phyloP scores from a whole-genome alignment of 2,888 invertebrate species.

The Calameuta idolon region DNA sequence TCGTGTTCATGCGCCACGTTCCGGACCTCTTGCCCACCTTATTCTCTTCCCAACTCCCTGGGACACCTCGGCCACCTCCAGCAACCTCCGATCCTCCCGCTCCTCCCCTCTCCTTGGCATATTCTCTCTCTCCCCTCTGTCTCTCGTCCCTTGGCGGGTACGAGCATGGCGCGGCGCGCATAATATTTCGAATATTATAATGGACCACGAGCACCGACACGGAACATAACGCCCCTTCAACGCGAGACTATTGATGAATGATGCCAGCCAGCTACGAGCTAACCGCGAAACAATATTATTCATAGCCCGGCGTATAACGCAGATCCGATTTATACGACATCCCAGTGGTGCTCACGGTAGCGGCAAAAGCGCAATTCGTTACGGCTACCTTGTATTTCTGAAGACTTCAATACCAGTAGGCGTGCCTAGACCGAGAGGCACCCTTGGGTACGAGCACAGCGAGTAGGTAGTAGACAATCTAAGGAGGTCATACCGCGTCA shows the following conservation, averaged over 20 bases:
- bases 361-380: neutral
- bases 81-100: constrained; percentile 6
- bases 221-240: constrained; percentile 42
- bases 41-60: constrained; percentile 19
- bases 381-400: neutral
- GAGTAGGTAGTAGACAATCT: neutral
- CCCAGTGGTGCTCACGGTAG: neutral
- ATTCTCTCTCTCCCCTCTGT: neutral
- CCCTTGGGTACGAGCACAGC: neutral
- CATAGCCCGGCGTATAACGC: constrained; percentile 25
- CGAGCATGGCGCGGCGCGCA: constrained; percentile 31
- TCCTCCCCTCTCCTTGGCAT: constrained; percentile 13
- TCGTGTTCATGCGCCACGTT: constrained; percentile 38
- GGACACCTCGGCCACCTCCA: constrained; percentile 12
- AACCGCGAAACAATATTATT: constrained; percentile 41
- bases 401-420: neutral
- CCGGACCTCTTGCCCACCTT: constrained; percentile 22
- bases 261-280: constrained; percentile 36
- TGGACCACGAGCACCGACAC: constrained; percentile 31
- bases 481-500: neutral
- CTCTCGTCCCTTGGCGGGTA: neutral
- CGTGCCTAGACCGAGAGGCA: neutral
- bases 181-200: constrained; percentile 50
- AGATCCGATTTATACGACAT: constrained; percentile 16
- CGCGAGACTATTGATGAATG: constrained; percentile 42